Base-by-base conservation (phyloP, 92 coral and sea anemone genomes). In the Muricea muricata region DNA sequence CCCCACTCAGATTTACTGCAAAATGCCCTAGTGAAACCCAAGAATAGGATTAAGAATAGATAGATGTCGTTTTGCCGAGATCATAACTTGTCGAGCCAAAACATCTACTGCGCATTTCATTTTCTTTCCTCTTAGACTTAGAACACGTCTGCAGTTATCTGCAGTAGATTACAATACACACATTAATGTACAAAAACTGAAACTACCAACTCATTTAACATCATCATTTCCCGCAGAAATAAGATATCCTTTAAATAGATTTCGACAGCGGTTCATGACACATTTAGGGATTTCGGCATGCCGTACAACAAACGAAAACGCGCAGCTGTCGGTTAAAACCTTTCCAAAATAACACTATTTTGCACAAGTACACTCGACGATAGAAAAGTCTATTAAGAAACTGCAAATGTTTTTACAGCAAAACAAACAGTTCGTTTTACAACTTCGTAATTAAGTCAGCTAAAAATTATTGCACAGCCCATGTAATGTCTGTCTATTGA, bases 351-450 rank as follows among this genome's bases (percentile, higher is more conserved):
- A 4, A 20, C 23, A 20, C 26, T 17, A 20, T 3, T 32, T 63
- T 25, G 70, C 70, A 20, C 1, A 5, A 1, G 34, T 29, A 29
- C 35, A 61, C 11, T 8, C 33, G 78, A 72, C 57, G 58, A 42
- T 46, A 40, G 58, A 42, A n/a, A 21, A 26, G 56, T 3, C 34
- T 41, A 18, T 73, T 73, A 73, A 1, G 1, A 25, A 42, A 73
- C 18, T 29, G 35, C 79, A 46, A 42, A 25, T 33, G 79, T 25
- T 41, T 73, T 45, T 25, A 24, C 34, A 41, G 45, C 79, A n/a
- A 41, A 73, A 46, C 79, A 73, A 73, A 41, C 18, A 73, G 31
- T 17, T 73, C 57, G 31, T 41, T 24, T 45, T 20, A 73, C 79
- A 73, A 61, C 79, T 25, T 3, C 20, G 79, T 41, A 63, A 26